Conservation (phyloP, 2,888 invertebrate species). For the Panzeria rudis region DNA sequence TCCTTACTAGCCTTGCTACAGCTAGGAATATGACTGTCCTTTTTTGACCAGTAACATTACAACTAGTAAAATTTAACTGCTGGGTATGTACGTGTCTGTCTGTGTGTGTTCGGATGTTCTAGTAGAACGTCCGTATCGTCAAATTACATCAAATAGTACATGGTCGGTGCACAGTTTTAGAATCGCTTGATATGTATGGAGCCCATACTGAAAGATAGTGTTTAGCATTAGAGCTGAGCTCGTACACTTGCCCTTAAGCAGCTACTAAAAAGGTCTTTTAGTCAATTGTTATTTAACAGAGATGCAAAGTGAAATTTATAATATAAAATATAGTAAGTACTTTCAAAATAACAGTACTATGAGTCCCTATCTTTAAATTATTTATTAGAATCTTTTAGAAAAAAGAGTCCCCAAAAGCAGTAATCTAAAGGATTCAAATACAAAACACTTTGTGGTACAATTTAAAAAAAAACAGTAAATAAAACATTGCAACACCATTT, state of each 20-base stretch:
- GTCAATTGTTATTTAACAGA: background rate
- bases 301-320: background rate
- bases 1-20: too few relatives aligned
- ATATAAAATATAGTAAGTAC: background rate
- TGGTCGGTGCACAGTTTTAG: constrained; percentile 58
- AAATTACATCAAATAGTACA: constrained; percentile 63
- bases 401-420: background rate
- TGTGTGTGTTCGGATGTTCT: background rate
- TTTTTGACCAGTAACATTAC: too few relatives aligned
- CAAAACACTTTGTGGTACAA: background rate
- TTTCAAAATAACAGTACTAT: background rate
- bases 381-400: background rate
- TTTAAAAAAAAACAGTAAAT: background rate
- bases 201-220: constrained; percentile 25
- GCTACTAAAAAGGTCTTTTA: constrained; percentile 1
- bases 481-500: background rate
- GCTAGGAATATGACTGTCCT: too few relatives aligned
- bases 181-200: constrained; percentile 46
- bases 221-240: background rate
- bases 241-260: background rate
- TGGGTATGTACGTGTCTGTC: background rate
- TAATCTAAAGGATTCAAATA: background rate
- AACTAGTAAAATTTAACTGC: too few relatives aligned
- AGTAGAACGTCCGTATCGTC: constrained; percentile 38
- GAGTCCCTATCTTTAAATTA: background rate